Evolutionary conservation across 2,113 vertebrate species (phyloP), one percentile per base, ranked within the genome.

Genomic region (Pituophis catenifer): DNA sequence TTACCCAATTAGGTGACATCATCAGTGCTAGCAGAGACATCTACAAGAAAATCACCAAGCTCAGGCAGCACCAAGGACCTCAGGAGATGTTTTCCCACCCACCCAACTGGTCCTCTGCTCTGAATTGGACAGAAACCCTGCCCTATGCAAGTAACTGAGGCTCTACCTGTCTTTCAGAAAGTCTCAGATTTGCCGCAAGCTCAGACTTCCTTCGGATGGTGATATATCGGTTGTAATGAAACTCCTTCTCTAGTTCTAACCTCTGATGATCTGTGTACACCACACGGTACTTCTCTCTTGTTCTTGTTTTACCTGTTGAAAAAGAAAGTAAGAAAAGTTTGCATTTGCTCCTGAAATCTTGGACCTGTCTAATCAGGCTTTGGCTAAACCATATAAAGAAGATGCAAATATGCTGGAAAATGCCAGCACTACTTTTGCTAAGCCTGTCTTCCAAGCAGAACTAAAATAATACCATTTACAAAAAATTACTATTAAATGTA

Each of bases 171-270:
- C 99, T 98, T 97, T 99, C 99, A 59, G 99, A 99, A 96, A 99
- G 98, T 17, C 99, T 98, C 91, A 99, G 98, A 96, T 98, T 98
- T 95, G 98, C 98, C 93, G 99, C 99, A 95, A 99, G 98, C 91
- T 99, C 99, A 90, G 98, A 98, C 97, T 99, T 99, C 97, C 99
- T 98, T 97, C 98, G 98, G 96, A 99, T 99, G 85, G 99, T 99
- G 97, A 99, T 99, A 95, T 99, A 99, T 98, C 98, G 98, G 97
- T 99, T 99, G 97, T 99, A 99, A 96, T 99, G 99, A 97, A 99
- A 99, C 97, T 99, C 99, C 95, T 99, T 99, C 97, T 99, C 99
- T 97, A 99, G 97, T 97, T 99, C 99, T 97, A 99, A 97, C 94
- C 99, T 98, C 97, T 99, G 99, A 38, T 99, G 99, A 95, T 99